These are phyloP conservation scores for Chaenogobius annularis DNA, from an alignment of 2,113 vertebrate genomes.

Conservation along the genomic window DNA sequence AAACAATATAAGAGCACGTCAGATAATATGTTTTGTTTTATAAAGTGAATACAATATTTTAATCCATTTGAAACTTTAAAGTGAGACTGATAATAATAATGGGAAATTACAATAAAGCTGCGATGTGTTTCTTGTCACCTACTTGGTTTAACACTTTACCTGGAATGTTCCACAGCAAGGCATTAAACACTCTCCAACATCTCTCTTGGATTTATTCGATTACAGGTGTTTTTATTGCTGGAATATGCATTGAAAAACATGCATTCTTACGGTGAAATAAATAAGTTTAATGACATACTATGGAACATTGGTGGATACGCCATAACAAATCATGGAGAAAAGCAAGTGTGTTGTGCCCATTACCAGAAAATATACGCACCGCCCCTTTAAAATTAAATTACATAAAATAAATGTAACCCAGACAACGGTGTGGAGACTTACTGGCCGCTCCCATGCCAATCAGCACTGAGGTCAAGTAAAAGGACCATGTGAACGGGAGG, in stretches of 20 bases:
- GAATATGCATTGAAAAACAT: too few relatives aligned
- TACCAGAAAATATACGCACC: neutral
- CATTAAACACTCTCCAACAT: too few relatives aligned
- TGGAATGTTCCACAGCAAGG: neutral
- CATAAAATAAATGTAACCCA: neutral
- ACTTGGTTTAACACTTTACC: neutral
- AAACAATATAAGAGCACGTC: neutral
- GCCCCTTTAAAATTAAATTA: neutral
- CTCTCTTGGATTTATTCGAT: too few relatives aligned
- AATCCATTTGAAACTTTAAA: neutral
- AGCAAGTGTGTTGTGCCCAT: neutral
- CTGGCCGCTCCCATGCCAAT: conserved; percentile 92
- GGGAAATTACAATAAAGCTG: neutral
- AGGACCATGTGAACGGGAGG: conserved; percentile 87
- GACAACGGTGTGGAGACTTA: conserved; percentile 70
- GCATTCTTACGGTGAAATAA: too few relatives aligned
- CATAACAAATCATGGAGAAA: neutral
- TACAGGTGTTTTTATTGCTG: too few relatives aligned
- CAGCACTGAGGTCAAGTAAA: conserved; percentile 93
- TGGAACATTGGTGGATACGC: too few relatives aligned
- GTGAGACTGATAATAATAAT: neutral
- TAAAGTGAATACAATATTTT: neutral
- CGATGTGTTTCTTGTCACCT: neutral
- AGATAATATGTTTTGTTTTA: neutral
- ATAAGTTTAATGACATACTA: too few relatives aligned